Evolutionary conservation across 2,797 vertebrate genomes (phyloP).

Genomic region (Gouania willdenowi): DNA sequence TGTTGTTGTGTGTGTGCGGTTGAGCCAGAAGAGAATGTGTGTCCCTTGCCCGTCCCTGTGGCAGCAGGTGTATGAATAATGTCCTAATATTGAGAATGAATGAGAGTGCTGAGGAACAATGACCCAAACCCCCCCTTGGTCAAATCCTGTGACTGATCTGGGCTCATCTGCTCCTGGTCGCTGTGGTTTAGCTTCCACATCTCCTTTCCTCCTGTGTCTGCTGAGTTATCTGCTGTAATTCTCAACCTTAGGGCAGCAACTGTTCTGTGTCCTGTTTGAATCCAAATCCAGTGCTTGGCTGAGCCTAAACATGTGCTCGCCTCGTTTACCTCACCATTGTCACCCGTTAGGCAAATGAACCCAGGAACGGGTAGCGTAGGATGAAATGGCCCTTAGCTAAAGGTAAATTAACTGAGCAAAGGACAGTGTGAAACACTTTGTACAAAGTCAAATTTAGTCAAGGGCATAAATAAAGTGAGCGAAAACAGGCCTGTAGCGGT

Average conservation of each 20-base stretch:
- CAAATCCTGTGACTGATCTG: slow-evolving; percentile 50
- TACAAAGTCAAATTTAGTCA: neutral
- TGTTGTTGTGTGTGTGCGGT: slow-evolving; percentile 14
- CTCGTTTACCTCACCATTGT: slow-evolving; percentile 27
- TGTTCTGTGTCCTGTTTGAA: slow-evolving; percentile 65
- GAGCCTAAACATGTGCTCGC: slow-evolving; percentile 46
- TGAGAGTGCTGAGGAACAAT: slow-evolving; percentile 49
- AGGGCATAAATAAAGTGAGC: slow-evolving; percentile 8
- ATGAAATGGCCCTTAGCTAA: slow-evolving; percentile 17
- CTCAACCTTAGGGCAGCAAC: slow-evolving; percentile 65
- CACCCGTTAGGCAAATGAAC: slow-evolving; percentile 45
- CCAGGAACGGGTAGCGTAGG: slow-evolving; percentile 1
- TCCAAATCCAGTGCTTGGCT: slow-evolving; percentile 50
- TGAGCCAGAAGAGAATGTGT: slow-evolving; percentile 6
- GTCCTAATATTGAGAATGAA: slow-evolving; percentile 50
- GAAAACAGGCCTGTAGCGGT: neutral
- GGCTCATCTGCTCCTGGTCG: slow-evolving; percentile 54
- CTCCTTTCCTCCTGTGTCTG: slow-evolving; percentile 21
- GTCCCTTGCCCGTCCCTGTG: slow-evolving; percentile 24
- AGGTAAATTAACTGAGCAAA: slow-evolving; percentile 28
- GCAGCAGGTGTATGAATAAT: slow-evolving; percentile 72
- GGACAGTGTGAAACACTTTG: slow-evolving; percentile 1
- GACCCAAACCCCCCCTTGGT: slow-evolving; percentile 12
- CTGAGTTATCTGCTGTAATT: slow-evolving; percentile 67
- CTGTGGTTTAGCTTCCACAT: slow-evolving; percentile 7